Evolutionary conservation across 2,888 invertebrate genomes (phyloP), one percentile per base, ranked within the genome.

Genomic region (Aleiodes testaceus): DNA sequence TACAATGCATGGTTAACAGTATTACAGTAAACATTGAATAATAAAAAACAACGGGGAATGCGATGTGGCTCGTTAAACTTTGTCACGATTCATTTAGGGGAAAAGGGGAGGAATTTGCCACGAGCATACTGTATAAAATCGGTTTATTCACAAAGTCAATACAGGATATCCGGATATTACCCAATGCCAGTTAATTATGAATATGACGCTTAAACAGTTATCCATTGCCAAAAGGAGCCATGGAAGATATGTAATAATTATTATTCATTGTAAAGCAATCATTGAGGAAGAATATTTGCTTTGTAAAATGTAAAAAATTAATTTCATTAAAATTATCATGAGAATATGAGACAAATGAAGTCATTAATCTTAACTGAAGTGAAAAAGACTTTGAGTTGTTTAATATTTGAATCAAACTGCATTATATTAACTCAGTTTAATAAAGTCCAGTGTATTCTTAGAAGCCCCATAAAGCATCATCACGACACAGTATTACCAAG

Each of bases 1-100:
- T 59, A 42, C 14, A 59, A 42, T 59, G 16, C 59, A 55, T 59
- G 42, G 59, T 59, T 16, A 18, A 9, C 42, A 36, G 42, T 42
- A 59, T 7, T 16, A 59, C 6, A 12, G 59, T 30, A n/a, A 49
- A 55, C 16, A 18, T 44, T 69, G 63, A 64, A 69, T 64, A 53
- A 69, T n/a, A n/a, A n/a, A n/a, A 42, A 69, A 61, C 61, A 61
- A 30, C 61, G 47, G 36, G 36, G 36, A 36, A 59, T 59, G 14
- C 52, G 53, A 52, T 69, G 30, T 68, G 67, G 45, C 61, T 69
- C 45, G 61, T 69, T 61, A 66, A 67, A 53, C 53, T 67, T 67
- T 45, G 67, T 67, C 55, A 67, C 30, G 45, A 55, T 47, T 55
- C 44, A 59, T 11, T 42, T 36, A 18, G 53, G 59, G 36, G 59